These are phyloP conservation scores for Coturnix japonica DNA, from an alignment of 2,113 vertebrate species.

Conservation along the genomic window DNA sequence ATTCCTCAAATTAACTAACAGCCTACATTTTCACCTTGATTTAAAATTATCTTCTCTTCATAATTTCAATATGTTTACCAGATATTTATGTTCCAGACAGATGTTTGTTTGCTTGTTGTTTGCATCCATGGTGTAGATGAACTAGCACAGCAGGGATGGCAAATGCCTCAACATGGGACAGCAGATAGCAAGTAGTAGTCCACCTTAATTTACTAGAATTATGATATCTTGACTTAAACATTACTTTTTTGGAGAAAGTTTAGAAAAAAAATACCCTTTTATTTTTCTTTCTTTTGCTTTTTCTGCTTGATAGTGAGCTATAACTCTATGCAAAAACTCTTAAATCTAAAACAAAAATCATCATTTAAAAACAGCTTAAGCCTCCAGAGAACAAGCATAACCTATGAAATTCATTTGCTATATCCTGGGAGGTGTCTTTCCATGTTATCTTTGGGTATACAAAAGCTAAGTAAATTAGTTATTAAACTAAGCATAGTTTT, in stretches of 20 bases:
- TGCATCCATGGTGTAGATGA: not conserved
- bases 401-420: not conserved
- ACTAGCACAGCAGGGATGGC: not conserved
- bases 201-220: not conserved
- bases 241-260: not conserved
- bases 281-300: not conserved
- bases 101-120: not conserved
- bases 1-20: not conserved
- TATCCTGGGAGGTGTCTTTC: not conserved
- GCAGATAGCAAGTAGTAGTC: not conserved
- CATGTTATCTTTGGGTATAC: not conserved
- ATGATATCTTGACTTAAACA: not conserved
- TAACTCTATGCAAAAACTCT: not conserved
- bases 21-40: not conserved
- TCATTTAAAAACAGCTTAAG: not conserved
- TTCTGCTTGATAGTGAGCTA: not conserved
- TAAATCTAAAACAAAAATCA: not conserved
- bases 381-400: not conserved
- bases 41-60: not conserved
- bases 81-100: not conserved
- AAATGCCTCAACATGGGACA: not conserved
- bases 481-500: slow-evolving; percentile 38
- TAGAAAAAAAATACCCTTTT: not conserved
- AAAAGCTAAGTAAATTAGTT: slow-evolving; percentile 29
- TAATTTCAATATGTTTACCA: not conserved